These are phyloP conservation scores for Aethes cnicana DNA, from an alignment of 2,888 invertebrate genomes.

Conservation along the genomic window DNA sequence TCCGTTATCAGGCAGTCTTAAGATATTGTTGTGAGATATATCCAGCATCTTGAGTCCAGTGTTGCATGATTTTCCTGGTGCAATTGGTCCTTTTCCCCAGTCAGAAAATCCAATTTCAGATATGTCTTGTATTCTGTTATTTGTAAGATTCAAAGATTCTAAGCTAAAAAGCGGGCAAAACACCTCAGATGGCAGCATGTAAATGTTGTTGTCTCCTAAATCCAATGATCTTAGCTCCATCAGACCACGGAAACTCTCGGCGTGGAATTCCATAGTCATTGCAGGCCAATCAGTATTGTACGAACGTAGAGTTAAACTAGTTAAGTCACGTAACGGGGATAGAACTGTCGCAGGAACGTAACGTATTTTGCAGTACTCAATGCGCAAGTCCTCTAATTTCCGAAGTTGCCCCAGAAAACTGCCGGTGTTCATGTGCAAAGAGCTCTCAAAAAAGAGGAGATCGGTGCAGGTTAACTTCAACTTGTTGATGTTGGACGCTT, in stretches of 20 bases:
- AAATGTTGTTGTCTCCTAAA: slow-evolving; percentile 89
- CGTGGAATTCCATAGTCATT: slow-evolving; percentile 89
- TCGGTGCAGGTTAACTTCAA: slow-evolving; percentile 88
- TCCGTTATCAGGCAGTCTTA: slow-evolving; percentile 86
- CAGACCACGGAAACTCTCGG: slow-evolving; percentile 87
- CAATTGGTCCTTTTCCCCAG: slow-evolving; percentile 85
- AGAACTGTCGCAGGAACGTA: slow-evolving; percentile 88
- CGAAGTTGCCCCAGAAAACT: slow-evolving; percentile 85
- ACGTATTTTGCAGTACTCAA: slow-evolving; percentile 90
- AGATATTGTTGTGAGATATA: slow-evolving; percentile 87
- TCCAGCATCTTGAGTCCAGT: slow-evolving; percentile 87
- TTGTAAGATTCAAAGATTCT: slow-evolving; percentile 86
- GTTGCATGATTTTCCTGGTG: slow-evolving; percentile 87
- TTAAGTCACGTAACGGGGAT: slow-evolving; percentile 85
- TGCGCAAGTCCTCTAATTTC: slow-evolving; percentile 87
- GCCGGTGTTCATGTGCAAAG: slow-evolving; percentile 83
- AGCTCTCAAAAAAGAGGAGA: slow-evolving; percentile 88
- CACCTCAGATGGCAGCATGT: slow-evolving; percentile 87
- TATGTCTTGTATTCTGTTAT: slow-evolving; percentile 90
- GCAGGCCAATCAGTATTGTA: slow-evolving; percentile 91
- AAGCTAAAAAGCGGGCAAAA: slow-evolving; percentile 88
- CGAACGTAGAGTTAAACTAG: slow-evolving; percentile 86
- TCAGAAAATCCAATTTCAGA: slow-evolving; percentile 89
- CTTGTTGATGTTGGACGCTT: slow-evolving; percentile 87
- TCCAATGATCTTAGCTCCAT: slow-evolving; percentile 86